Evolutionary conservation across 2,888 invertebrate species (phyloP).

Genomic region (Listrodromus nycthemerus): DNA sequence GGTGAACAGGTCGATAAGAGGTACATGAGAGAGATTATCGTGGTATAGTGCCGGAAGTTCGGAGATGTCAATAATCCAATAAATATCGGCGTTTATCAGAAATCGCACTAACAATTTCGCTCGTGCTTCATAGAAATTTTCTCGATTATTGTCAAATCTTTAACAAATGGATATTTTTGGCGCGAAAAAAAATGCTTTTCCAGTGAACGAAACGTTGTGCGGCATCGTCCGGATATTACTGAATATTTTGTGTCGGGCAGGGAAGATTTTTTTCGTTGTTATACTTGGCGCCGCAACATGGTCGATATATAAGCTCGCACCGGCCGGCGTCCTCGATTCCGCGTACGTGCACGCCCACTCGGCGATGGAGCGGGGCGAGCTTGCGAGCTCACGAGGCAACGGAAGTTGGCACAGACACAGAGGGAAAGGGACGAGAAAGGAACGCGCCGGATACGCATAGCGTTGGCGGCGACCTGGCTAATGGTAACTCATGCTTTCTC

Average conservation of each 20-base stretch:
- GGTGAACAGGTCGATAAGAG: conserved; percentile 1
- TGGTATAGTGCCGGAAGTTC: neutral
- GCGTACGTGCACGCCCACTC: conserved; percentile 39
- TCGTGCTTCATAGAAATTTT: neutral
- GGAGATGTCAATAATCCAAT: neutral
- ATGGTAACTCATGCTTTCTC: conserved; percentile 72
- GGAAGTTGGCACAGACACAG: conserved; percentile 18
- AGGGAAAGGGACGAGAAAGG: conserved; percentile 31
- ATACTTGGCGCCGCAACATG: conserved; percentile 29
- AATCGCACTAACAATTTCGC: neutral
- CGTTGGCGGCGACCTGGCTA: conserved; percentile 70
- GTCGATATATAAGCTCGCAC: conserved; percentile 25
- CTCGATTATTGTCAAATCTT: neutral
- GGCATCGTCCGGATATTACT: neutral
- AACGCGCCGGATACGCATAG: conserved; percentile 49
- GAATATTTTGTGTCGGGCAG: conserved; percentile 11
- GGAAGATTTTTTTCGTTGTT: conserved; percentile 32
- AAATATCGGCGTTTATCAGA: neutral
- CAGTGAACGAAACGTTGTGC: neutral
- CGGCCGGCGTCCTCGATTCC: conserved; percentile 55
- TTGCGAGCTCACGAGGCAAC: conserved; percentile 45
- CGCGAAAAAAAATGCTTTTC: neutral
- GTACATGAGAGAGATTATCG: neutral
- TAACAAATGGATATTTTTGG: neutral
- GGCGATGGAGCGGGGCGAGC: conserved; percentile 20